A percentile compares a stretch with the other conserved stretches of the same genome.
phyloP scores from a whole-genome alignment of 2,797 vertebrate species.

The Hoplostethus mediterraneus region DNA sequence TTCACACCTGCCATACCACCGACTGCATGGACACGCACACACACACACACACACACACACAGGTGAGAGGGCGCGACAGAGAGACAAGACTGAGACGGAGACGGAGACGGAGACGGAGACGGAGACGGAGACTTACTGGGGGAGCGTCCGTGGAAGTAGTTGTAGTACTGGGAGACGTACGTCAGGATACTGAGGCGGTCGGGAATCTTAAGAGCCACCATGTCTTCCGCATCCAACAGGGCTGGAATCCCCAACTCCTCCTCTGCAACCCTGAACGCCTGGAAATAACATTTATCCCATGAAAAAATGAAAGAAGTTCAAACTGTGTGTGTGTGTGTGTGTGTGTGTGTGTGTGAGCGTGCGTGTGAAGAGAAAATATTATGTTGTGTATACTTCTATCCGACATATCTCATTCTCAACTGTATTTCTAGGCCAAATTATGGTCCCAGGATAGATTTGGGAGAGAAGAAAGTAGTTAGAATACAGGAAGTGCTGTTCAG shows the following conservation, averaged over 20 bases:
- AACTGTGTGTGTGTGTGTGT: neutral
- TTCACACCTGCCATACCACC: conserved; percentile 92
- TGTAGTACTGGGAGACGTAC: conserved; percentile 98
- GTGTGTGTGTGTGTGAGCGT: conserved; percentile 10
- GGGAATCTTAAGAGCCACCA: conserved; percentile 93
- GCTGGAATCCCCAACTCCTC: conserved; percentile 94
- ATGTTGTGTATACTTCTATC: neutral
- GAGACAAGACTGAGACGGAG: neutral
- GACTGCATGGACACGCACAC: conserved; percentile 77
- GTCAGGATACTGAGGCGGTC: conserved; percentile 98
- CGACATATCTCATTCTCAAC: neutral
- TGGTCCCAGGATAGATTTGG: neutral
- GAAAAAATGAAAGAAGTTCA: neutral
- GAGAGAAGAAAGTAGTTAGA: neutral
- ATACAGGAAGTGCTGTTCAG: neutral
- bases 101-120: neutral
- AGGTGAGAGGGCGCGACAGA: conserved; percentile 81
- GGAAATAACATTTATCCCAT: conserved; percentile 33
- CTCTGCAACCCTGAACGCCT: conserved; percentile 95
- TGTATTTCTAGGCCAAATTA: neutral
- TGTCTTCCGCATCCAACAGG: conserved; percentile 96
- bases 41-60: neutral
- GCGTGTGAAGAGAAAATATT: neutral
- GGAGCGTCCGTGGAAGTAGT: conserved; percentile 95
- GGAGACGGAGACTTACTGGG: conserved; percentile 89